Base-by-base conservation (phyloP, 1,140 invertebrate genomes). In the Cyclina sinensis region DNA sequence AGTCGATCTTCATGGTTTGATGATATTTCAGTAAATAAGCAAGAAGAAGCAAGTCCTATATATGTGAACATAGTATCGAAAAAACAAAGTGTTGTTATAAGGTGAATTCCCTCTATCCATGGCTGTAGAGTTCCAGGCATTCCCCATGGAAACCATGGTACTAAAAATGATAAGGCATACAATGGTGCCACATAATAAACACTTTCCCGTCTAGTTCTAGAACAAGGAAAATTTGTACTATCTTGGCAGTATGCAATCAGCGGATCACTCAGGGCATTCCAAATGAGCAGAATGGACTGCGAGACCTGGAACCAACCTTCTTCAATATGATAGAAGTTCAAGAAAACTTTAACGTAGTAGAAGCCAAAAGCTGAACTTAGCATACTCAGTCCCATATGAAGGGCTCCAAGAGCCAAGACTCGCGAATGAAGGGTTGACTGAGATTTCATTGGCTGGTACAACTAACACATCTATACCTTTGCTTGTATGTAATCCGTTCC, bases 191-290 rank as follows among this genome's bases (percentile, higher is more conserved):
- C 91, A 48, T 95, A 95, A 18, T 94, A 90, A 80, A 96, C 95
- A 37, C 94, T 93, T 43, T 94, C 91, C 27, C 94, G 65, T 9
- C 96, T 90, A 37, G 93, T 94, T 51, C 91, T 94, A 24, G 96
- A 92, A 89, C 95, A 95, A 62, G 82, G 54, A 39, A 83, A 91
- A 9, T 88, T 89, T n/a, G 91, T 90, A 39, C 90, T 93, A 87
- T 95, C 95, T 81, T 95, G 95, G 9, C 93, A 85, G 82, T 96
- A 96, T 21, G 95, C 96, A 91, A 96, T 96, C 54, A 96, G 81
- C 9, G 96, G 96, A 84, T 96, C 96, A 85, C 96, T 96, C 46
- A 96, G 90, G 0, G 96, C 94, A 90, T 96, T 96, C 96, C 96
- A 96, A 11, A 96, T 57, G 89, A 96, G 90, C 81, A 94, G 96